Evolutionary conservation across 2,113 vertebrate genomes (phyloP), one percentile per base, ranked within the genome.

Genomic region (Chionodraco myersi): DNA sequence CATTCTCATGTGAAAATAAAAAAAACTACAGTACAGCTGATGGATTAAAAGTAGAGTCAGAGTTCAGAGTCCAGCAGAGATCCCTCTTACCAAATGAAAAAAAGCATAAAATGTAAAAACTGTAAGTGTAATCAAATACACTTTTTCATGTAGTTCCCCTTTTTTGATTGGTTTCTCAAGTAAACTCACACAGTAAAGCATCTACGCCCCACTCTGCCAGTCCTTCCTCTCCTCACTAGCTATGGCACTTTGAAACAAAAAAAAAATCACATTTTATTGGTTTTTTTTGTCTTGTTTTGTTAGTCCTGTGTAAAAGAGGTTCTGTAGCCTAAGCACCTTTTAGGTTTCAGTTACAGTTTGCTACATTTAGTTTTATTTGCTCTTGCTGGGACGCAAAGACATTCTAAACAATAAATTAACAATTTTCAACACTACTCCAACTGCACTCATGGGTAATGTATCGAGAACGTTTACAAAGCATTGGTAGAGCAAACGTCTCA

Each of bases 161-260:
- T 83, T 88, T 75, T 88, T 87, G 81, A 91, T 92, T 93, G 83
- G 44, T 89, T 89, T 92, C 82, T 93, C 89, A 91, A 89, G 94
- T 92, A 92, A 94, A 93, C 86, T 78, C 79, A 70, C 81, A 85
- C 82, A 81, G 77, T 91, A 92, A 93, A 93, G 91, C 91, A 89
- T 93, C 91, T 90, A 88, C 3, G 81, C 85, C 88, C 86, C 89
- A 62, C 77, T 80, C 81, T 79, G 89, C 90, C 92, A 86, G 36
- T 85, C 92, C 77, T 80, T 90, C 69, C 69, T 81, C 77, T 86
- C 85, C 75, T 92, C 88, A 82, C 88, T 88, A 94, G 72, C 92
- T 95, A 95, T 95, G 95, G 95, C 95, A 95, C 94, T 93, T 94
- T 90, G 86, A 92, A 87, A 72, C 68, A 51, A 67, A 89, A 80